Evolutionary conservation across 1,140 invertebrate species (phyloP), one percentile per base, ranked within the genome.

Genomic region (Caenorhabditis briggsae): DNA sequence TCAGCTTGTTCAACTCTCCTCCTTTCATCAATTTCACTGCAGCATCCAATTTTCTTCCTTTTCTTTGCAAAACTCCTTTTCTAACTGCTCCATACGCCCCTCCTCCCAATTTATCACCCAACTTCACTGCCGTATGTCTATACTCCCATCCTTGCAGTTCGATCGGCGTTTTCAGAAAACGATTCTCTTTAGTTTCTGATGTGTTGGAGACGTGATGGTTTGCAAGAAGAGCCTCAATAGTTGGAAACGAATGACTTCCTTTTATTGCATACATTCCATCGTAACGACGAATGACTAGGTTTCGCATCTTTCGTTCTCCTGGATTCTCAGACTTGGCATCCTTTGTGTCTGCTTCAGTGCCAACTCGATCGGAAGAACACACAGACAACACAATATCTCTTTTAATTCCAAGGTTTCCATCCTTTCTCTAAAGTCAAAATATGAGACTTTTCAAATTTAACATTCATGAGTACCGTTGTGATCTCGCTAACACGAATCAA

Each of bases 21-120:
- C 46, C 84, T 48, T 85, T 82, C 18, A 46, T 70, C 74, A 82
- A 59, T 53, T 86, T 86, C 53, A 86, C 56, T 20, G 85, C 85
- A 2, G 82, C 85, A 12, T 86, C 46, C 2, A 82, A 43, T 3
- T 16, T 50, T 2, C 18, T 58, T 82, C 43, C 53, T 82, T 82
- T 46, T n/a, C 82, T 25, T 25, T 61, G 61, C 43, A 86, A 48
- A 12, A 12, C 43, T 53, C 85, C 85, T 1, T 14, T 5, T 18
- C n/a, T 48, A 56, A 86, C 85, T 20, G 41, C 53, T 59, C 85
- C 85, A 41, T 56, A 86, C 43, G 84, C 84, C n/a, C 84, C 84
- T 20, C 53, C 65, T 41, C 85, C 85, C 7, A 86, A 56, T 18
- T 58, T 43, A 23, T 55, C 20, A 14, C 85, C 85, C 23, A 41